Percentiles rank a stretch among this genome's conserved stretches.
Conservation (phyloP, 2,888 invertebrate species). For the Epinotia nisella region DNA sequence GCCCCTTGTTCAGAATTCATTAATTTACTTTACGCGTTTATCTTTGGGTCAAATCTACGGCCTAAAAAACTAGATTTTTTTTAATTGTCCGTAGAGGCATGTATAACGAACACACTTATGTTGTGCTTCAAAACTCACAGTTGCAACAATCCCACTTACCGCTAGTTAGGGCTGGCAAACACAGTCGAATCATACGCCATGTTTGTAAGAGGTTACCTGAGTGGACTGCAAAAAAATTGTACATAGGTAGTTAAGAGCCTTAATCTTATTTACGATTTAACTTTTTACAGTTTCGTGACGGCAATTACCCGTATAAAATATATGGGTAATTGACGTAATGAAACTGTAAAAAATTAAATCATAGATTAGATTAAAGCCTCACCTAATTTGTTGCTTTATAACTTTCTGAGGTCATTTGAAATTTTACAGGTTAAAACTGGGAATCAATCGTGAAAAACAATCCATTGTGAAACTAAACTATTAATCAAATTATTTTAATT, state of each 20-base stretch:
- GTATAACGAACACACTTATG: conserved; percentile 69
- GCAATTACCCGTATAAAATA: too few species aligned
- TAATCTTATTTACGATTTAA: too few species aligned
- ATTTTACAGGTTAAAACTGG: neutral
- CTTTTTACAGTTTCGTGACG: too few species aligned
- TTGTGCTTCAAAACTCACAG: conserved; percentile 59
- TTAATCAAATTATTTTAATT: too few species aligned
- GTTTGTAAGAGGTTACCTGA: conserved; percentile 13
- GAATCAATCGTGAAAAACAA: neutral
- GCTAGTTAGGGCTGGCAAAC: conserved; percentile 51
- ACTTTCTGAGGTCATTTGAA: conserved; percentile 20
- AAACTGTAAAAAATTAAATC: too few species aligned
- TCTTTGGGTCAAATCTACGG: too few species aligned
- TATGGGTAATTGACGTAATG: too few species aligned
- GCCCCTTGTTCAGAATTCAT: too few species aligned
- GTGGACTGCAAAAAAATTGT: too few species aligned
- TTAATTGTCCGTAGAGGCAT: conserved; percentile 53
- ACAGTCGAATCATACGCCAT: conserved; percentile 30
- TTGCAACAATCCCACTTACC: conserved; percentile 53
- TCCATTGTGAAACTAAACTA: neutral
- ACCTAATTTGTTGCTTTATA: conserved; percentile 17
- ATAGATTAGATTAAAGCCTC: too few species aligned
- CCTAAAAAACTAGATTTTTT: conserved; percentile 14
- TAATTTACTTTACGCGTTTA: too few species aligned
- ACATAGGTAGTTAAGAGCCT: too few species aligned